Base-by-base conservation (phyloP, 1,140 invertebrate genomes). In the Stenopsyche tienmushanensis region DNA sequence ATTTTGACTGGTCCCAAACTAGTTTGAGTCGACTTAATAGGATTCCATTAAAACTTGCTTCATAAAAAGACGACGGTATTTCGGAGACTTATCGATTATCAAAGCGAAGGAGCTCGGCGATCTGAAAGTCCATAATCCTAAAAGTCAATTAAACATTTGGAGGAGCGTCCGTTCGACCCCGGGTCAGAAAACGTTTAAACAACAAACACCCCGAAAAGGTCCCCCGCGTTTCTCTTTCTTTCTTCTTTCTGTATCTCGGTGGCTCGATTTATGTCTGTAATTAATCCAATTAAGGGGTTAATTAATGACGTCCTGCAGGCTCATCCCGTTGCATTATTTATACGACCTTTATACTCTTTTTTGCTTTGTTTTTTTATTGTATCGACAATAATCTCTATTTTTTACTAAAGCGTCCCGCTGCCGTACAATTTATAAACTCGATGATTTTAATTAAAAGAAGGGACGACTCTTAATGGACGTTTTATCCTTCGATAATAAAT, bases 251-350 rank as follows among this genome's bases (percentile, higher is more conserved):
- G 57, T 47, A 60, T 60, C 57, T 60, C 57, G 24, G 57, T 44
- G 44, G 57, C 42, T 47, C 57, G 57, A 60, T 60, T 60, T 60
- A 60, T 60, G 57, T 60, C 57, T 41, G 57, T 23, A 60, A 60
- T 60, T 60, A 60, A 60, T 60, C 57, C 57, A 60, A 60, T 60
- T 60, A 60, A 60, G 57, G 57, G 57, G 57, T 60, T 60, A 60
- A 60, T 60, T 60, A 60, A 60, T 60, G 57, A 60, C 57, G 57
- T 60, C 44, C 42, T 60, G 57, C 57, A 60, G 57, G 41, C 57
- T 60, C 57, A 49, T 45, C 57, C 41, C 21, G 57, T 23, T 60
- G 57, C 57, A 60, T 60, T 60, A 60, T 60, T 60, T 60, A 47
- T 60, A 47, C 57, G 1, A 45, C 57, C 47, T 60, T 59, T 57